Evolutionary conservation across 2,888 invertebrate genomes (phyloP), one percentile per base, ranked within the genome.

Genomic region (Teinopalpus imperialis): DNA sequence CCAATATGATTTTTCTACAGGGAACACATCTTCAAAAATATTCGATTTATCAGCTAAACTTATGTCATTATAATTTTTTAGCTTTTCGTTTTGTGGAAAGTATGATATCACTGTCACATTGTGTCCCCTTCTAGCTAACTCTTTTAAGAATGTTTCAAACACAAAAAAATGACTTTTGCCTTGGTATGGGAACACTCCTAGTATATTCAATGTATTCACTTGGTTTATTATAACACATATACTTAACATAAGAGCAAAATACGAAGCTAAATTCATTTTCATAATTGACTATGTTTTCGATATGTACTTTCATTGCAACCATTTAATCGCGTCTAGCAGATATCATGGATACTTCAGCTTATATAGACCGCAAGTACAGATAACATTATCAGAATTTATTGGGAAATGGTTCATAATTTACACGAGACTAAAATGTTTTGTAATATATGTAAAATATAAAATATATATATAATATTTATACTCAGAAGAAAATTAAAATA

Each of bases 131-230:
- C 68, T 71, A 0, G 90, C 90, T 36, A 94, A 66, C 48, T 90
- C 92, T 8, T 76, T 79, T 3, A 94, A 59, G 27, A 93, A 78
- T 0, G 91, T 90, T 52, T 89, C 75, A 59, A 92, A 93, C 2
- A 92, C 91, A 35, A 90, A 89, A 50, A 92, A 94, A 64, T 94
- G 94, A 49, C 93, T 94, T 59, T 90, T 92, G 0, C 92, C 93
- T n/a, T 89, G 78, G 55, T 92, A 90, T 0, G 92, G 91, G 54
- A 93, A 93, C 16, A 93, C 61, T 18, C 89, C 93, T 34, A 94
- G 74, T 57, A 94, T 91, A 31, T 89, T 91, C 14, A 81, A 64
- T 6, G 72, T 35, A 30, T 52, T 14, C 42, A 54, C 54, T 44
- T 41, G 8, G 12, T 26, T 23, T 29, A 34, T 37, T 32, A 41